A percentile compares a stretch with the other conserved stretches of the same genome.
These are phyloP conservation scores for Pterostichus niger DNA, from an alignment of 2,888 invertebrate species.

Conservation along the genomic window DNA sequence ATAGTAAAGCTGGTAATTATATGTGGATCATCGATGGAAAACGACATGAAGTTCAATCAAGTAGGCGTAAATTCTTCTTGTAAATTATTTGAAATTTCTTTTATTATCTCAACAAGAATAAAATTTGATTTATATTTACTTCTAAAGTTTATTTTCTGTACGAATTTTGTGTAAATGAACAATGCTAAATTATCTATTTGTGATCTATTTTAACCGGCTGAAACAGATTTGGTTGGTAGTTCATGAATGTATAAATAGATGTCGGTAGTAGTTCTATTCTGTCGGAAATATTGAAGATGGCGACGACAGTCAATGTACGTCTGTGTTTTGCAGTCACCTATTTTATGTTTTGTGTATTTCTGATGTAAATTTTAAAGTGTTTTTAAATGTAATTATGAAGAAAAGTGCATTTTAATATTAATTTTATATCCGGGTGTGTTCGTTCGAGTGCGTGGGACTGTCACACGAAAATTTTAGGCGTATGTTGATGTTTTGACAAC, in stretches of 20 bases:
- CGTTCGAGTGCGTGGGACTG: slow-evolving; percentile 54
- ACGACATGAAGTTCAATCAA: slow-evolving; percentile 96
- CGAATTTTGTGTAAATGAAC: slow-evolving; percentile 21
- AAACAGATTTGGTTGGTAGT: slow-evolving; percentile 36
- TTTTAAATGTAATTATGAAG: slow-evolving; percentile 61
- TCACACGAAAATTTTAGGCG: slow-evolving; percentile 58
- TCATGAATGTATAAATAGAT: slow-evolving; percentile 34
- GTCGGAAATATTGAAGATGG: slow-evolving; percentile 52
- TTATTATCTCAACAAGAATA: slow-evolving; percentile 21
- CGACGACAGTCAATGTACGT: slow-evolving; percentile 61
- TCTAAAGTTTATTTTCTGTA: slow-evolving; percentile 15
- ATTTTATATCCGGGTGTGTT: slow-evolving; percentile 61
- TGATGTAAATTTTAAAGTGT: slow-evolving; percentile 65
- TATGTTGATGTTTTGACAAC: slow-evolving; percentile 66
- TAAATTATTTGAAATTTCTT: slow-evolving; percentile 76
- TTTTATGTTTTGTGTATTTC: slow-evolving; percentile 62
- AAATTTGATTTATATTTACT: slow-evolving; percentile 20
- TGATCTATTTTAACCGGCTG: not conserved
- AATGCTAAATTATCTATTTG: slow-evolving; percentile 22
- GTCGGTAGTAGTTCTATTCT: slow-evolving; percentile 46
- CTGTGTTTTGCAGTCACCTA: slow-evolving; percentile 57
- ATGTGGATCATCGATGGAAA: slow-evolving; percentile 96
- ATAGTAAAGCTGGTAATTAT: slow-evolving; percentile 97
- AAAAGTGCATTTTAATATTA: slow-evolving; percentile 61
- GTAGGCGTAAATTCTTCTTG: slow-evolving; percentile 94